Conservation (phyloP, 2,113 vertebrate genomes). For the Raphicerus campestris region DNA sequence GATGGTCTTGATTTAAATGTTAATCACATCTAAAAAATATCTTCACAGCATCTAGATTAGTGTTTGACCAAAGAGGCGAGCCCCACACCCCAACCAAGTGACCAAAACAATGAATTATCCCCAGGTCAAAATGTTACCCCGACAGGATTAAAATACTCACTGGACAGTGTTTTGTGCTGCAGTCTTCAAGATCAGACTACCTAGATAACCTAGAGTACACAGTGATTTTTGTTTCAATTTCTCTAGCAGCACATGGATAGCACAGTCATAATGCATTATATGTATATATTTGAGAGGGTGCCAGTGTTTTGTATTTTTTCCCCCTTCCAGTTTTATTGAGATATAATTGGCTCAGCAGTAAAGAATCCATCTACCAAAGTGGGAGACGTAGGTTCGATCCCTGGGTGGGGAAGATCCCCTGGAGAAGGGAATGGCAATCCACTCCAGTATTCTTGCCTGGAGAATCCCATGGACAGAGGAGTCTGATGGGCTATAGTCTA, state of each 20-base stretch:
- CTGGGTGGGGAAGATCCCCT: not conserved
- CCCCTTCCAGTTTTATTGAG: not conserved
- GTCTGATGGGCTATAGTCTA: not conserved
- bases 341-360: not conserved
- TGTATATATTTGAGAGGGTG: not conserved
- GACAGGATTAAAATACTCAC: not conserved
- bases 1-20: no score
- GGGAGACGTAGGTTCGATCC: not conserved
- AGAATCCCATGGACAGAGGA: not conserved
- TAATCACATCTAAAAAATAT: not conserved
- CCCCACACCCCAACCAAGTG: not conserved
- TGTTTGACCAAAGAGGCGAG: not conserved
- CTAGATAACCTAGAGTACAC: not conserved
- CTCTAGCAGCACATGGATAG: not conserved
- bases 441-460: not conserved
- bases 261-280: not conserved
- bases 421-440: not conserved
- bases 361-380: not conserved
- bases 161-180: not conserved
- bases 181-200: not conserved
- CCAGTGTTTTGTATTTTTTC: not conserved
- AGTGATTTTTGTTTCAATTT: not conserved
- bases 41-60: not conserved
- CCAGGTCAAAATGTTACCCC: not conserved
- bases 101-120: not conserved